These are phyloP conservation scores for Chrysopilus asiliformis DNA, from an alignment of 2,888 invertebrate genomes.

Conservation along the genomic window DNA sequence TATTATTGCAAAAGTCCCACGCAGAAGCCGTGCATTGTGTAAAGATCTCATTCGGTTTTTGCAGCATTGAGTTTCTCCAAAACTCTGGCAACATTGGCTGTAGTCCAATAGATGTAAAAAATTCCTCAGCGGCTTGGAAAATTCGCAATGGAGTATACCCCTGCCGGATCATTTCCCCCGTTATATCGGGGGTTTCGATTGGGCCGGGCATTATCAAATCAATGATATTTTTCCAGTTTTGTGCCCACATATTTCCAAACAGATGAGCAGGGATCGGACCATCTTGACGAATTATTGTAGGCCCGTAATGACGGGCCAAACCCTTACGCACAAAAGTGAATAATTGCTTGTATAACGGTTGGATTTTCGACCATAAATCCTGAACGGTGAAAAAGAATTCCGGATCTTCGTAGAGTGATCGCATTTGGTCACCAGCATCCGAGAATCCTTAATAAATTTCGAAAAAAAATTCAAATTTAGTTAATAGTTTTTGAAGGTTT, in stretches of 20 bases:
- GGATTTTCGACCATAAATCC: conserved; percentile 46
- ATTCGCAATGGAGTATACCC: conserved; percentile 62
- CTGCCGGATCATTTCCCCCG: conserved; percentile 60
- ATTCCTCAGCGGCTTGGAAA: conserved; percentile 73
- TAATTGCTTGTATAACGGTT: conserved; percentile 66
- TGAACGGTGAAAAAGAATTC: conserved; percentile 47
- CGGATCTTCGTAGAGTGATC: conserved; percentile 56
- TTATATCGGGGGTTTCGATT: conserved; percentile 54
- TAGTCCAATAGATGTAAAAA: conserved; percentile 67
- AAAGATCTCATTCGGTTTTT: conserved; percentile 51
- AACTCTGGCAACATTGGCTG: conserved; percentile 70
- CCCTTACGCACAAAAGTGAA: conserved; percentile 68
- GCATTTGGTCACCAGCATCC: conserved; percentile 72
- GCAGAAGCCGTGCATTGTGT: conserved; percentile 64
- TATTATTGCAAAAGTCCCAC: conserved; percentile 75
- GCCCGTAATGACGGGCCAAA: conserved; percentile 49
- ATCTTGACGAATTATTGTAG: conserved; percentile 42
- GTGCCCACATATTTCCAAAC: conserved; percentile 75
- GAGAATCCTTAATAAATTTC: conserved; percentile 37
- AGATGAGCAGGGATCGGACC: conserved; percentile 78
- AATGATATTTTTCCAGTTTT: conserved; percentile 64
- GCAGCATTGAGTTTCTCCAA: conserved; percentile 70
- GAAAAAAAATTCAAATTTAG: neutral
- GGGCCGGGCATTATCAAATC: conserved; percentile 65
- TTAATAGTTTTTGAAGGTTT: neutral